Conservation (phyloP, 2,888 invertebrate species). For the Norana najaformis region DNA sequence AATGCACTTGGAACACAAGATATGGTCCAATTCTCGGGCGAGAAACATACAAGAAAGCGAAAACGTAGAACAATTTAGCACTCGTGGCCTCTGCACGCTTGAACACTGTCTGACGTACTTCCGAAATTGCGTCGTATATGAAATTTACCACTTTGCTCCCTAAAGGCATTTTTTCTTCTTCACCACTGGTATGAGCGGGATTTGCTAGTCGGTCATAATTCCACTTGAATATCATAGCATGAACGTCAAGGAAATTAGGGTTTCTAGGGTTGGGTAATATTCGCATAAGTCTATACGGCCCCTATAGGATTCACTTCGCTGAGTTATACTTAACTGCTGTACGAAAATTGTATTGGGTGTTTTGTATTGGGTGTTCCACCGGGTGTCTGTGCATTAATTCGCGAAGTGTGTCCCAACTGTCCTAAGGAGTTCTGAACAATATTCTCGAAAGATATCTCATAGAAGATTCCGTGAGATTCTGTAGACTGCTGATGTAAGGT, state of each 20-base stretch:
- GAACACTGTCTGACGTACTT: background rate
- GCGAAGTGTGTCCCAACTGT: background rate
- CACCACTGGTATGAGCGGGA: background rate
- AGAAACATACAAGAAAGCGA: background rate
- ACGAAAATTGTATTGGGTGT: background rate
- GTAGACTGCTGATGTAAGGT: background rate
- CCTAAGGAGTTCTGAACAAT: background rate
- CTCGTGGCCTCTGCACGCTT: background rate
- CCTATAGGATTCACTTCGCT: background rate
- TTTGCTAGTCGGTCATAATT: background rate
- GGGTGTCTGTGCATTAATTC: background rate
- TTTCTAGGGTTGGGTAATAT: background rate
- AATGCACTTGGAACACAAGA: background rate
- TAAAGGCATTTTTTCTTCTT: background rate
- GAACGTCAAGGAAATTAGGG: background rate
- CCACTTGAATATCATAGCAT: background rate
- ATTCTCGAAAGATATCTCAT: background rate
- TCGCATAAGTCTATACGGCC: too few relatives aligned
- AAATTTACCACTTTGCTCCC: background rate
- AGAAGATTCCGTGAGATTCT: background rate
- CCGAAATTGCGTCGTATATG: background rate
- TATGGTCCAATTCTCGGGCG: too few relatives aligned
- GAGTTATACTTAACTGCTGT: background rate
- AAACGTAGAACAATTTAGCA: background rate
- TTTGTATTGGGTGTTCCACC: background rate